Percentiles rank a stretch among this genome's conserved stretches.
Evolutionary conservation across 2,113 vertebrate species (phyloP).

Genomic region (Melanostigma gelatinosum): DNA sequence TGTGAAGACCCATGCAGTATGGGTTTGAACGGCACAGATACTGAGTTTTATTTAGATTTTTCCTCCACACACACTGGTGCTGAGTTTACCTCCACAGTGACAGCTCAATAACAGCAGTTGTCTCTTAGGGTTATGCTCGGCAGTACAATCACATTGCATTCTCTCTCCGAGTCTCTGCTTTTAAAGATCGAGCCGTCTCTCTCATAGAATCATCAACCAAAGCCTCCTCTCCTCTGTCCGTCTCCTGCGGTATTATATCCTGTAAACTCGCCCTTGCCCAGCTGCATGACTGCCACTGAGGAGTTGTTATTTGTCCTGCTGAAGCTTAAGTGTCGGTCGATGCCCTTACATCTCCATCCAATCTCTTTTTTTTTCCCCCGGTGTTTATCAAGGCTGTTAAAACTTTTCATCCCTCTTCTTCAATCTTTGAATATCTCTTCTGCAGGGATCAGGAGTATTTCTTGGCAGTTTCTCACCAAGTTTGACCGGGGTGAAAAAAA

Average conservation of each 20-base stretch:
- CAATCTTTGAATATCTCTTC: conserved; percentile 37
- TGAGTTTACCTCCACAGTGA: conserved; percentile 52
- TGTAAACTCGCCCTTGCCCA: conserved; percentile 39
- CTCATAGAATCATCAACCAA: conserved; percentile 26
- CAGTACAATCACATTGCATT: conserved; percentile 51
- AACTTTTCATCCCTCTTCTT: conserved; percentile 40
- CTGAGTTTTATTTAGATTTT: conserved; percentile 46
- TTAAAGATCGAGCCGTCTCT: conserved; percentile 41
- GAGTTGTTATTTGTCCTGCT: conserved; percentile 54
- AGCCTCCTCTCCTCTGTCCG: conserved; percentile 3
- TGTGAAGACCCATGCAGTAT: conserved; percentile 25
- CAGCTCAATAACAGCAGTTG: conserved; percentile 67
- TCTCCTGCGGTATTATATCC: conserved; percentile 42
- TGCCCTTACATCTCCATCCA: conserved; percentile 62
- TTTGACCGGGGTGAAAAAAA: background rate
- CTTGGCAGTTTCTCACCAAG: conserved; percentile 17
- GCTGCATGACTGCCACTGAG: conserved; percentile 35
- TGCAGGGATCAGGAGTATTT: conserved; percentile 27
- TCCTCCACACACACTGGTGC: conserved; percentile 11
- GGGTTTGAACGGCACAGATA: conserved; percentile 26
- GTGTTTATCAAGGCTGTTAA: conserved; percentile 58
- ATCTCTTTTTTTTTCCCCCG: conserved; percentile 44
- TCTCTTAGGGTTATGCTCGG: conserved; percentile 56
- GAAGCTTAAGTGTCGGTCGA: conserved; percentile 60
- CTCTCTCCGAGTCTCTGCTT: conserved; percentile 26